Percentiles rank a stretch among this genome's conserved stretches.
Evolutionary conservation across 2,113 vertebrate genomes (phyloP).

Genomic region (Cinclus mexicanus): DNA sequence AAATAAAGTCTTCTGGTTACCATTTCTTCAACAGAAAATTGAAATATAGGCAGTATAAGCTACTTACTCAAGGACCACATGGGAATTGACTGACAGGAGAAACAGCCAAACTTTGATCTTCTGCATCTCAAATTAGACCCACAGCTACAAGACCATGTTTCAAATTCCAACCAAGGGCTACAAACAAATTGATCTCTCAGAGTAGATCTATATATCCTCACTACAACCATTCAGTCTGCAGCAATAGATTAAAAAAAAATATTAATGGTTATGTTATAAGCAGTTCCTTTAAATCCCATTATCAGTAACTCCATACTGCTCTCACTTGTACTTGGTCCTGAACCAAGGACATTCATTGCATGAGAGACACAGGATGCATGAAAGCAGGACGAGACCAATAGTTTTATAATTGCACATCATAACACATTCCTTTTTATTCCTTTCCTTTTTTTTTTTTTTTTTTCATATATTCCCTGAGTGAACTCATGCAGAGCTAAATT

Average conservation of each 20-base stretch:
- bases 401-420: not conserved
- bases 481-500: slow-evolving; percentile 4
- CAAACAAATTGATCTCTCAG: not conserved
- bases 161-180: not conserved
- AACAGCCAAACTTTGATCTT: not conserved
- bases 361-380: not conserved
- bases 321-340: not conserved
- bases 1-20: not conserved
- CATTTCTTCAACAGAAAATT: not conserved
- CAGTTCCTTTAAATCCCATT: not conserved
- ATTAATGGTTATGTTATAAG: not conserved
- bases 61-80: not conserved
- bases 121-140: not conserved
- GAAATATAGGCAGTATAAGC: not conserved
- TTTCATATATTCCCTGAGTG: not conserved
- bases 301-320: not conserved
- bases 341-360: not conserved
- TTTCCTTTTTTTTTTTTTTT: not conserved
- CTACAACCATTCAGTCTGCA: not conserved
- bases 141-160: not conserved
- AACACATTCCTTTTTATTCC: not conserved
- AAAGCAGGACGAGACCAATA: not conserved
- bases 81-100: not conserved
- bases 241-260: not conserved
- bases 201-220: not conserved